Evolutionary conservation across 1,140 invertebrate genomes (phyloP).

Genomic region (Stegodyphus dumicola): DNA sequence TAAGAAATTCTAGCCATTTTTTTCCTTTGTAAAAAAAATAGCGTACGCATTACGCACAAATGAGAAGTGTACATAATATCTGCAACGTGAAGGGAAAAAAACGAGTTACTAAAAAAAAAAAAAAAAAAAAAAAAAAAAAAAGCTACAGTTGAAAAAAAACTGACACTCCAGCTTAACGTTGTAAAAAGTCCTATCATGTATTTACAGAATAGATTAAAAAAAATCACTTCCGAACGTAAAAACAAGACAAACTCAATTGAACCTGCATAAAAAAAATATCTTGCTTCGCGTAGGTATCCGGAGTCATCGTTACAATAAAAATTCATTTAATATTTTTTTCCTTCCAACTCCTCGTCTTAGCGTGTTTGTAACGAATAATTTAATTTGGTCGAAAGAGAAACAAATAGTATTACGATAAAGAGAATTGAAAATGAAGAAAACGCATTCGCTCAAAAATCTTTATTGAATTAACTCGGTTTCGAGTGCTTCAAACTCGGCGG

Average conservation of each 20-base stretch:
- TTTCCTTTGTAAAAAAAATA: no score
- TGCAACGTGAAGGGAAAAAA: no score
- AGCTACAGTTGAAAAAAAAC: neutral
- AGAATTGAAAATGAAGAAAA: slow-evolving; percentile 22
- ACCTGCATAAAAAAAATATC: neutral
- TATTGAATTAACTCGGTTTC: neutral
- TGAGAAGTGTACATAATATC: no score
- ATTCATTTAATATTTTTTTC: slow-evolving; percentile 9
- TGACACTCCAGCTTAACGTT: neutral
- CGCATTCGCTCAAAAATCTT: neutral
- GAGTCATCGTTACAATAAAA: slow-evolving; percentile 1
- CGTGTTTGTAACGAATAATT: slow-evolving; percentile 32
- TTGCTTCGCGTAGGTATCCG: neutral
- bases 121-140: no score
- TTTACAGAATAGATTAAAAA: slow-evolving; percentile 1
- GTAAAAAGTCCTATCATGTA: neutral
- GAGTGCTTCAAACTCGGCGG: neutral
- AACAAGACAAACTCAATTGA: slow-evolving; percentile 16
- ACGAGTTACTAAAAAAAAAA: no score
- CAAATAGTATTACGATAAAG: slow-evolving; percentile 42
- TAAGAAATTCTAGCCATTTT: no score
- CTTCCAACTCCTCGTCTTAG: neutral
- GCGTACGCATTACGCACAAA: no score
- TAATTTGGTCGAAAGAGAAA: slow-evolving; percentile 24
- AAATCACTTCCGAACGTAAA: neutral